Percentiles rank a stretch among this genome's conserved stretches.
Evolutionary conservation across 1,140 invertebrate species (phyloP).

Genomic region (Platyura marginata): DNA sequence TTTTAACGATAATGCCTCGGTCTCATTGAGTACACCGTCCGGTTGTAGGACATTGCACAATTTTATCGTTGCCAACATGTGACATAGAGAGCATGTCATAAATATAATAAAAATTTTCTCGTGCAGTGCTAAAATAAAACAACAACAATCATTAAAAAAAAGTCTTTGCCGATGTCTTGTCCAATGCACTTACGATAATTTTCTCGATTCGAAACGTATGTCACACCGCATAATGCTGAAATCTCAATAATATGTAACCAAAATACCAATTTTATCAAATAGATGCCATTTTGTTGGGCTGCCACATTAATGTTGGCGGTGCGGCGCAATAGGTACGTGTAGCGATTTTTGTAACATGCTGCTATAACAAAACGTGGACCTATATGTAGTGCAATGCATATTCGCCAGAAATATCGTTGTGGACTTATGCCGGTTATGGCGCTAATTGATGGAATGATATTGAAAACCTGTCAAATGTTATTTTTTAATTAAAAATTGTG

Average conservation of each 20-base stretch:
- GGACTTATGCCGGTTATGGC: constrained; percentile 80
- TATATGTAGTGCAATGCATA: constrained; percentile 75
- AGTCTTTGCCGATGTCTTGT: constrained; percentile 1
- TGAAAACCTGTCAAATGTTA: constrained; percentile 80
- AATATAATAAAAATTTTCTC: constrained; percentile 86
- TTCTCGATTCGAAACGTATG: constrained; percentile 83
- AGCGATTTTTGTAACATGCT: constrained; percentile 66
- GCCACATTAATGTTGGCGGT: too few relatives aligned
- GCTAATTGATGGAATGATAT: constrained; percentile 81
- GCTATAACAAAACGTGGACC: constrained; percentile 72
- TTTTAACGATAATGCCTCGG: constrained; percentile 31
- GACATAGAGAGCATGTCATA: constrained; percentile 68
- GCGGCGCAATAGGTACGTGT: constrained; percentile 41
- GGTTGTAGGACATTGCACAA: constrained; percentile 15
- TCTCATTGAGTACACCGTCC: constrained; percentile 20
- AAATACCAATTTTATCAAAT: constrained; percentile 55
- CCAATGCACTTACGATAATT: constrained; percentile 82
- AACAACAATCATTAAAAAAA: constrained; percentile 6
- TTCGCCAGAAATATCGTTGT: constrained; percentile 80
- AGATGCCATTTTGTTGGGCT: constrained; percentile 33
- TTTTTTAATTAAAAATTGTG: constrained; percentile 3
- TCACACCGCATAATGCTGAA: constrained; percentile 65
- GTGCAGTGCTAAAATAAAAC: constrained; percentile 56
- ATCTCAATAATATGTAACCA: constrained; percentile 75
- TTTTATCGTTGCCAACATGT: constrained; percentile 47